Conservation (phyloP, 2,888 invertebrate species). For the Drosophila leonis region DNA sequence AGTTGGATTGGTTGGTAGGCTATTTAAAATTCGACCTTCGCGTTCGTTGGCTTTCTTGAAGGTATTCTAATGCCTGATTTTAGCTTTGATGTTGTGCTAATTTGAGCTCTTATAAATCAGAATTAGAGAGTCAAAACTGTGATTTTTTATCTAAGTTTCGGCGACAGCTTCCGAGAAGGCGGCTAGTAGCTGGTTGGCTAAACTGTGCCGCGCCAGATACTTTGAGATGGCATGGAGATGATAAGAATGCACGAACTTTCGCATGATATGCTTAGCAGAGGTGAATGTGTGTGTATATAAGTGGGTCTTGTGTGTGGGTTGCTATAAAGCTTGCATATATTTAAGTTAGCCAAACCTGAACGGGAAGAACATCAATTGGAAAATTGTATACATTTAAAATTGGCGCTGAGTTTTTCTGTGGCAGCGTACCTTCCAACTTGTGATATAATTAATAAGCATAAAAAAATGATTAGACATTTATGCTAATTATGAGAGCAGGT, state of each 20-base stretch:
- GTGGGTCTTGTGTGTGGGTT: constrained; percentile 19
- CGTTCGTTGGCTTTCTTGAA: constrained; percentile 5
- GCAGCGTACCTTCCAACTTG: not conserved
- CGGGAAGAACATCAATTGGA: constrained; percentile 24
- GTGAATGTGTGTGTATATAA: not conserved
- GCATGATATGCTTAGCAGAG: constrained; percentile 9
- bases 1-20: not conserved
- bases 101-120: constrained; percentile 50
- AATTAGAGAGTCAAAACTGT: constrained; percentile 29
- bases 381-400: constrained; percentile 29
- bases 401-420: constrained; percentile 20
- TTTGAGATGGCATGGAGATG: constrained; percentile 18
- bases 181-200: constrained; percentile 18
- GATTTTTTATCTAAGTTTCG: constrained; percentile 42
- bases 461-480: constrained; percentile 72
- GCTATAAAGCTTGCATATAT: constrained; percentile 36
- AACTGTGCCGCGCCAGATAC: constrained; percentile 36
- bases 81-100: constrained; percentile 32
- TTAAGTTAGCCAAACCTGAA: constrained; percentile 21
- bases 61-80: constrained; percentile 31
- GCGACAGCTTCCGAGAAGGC: constrained; percentile 62
- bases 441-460: constrained; percentile 71
- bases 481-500: constrained; percentile 71
- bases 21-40: not conserved
- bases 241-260: constrained; percentile 26